Conservation (phyloP, 2,888 invertebrate species). For the Thereva nobilitata region DNA sequence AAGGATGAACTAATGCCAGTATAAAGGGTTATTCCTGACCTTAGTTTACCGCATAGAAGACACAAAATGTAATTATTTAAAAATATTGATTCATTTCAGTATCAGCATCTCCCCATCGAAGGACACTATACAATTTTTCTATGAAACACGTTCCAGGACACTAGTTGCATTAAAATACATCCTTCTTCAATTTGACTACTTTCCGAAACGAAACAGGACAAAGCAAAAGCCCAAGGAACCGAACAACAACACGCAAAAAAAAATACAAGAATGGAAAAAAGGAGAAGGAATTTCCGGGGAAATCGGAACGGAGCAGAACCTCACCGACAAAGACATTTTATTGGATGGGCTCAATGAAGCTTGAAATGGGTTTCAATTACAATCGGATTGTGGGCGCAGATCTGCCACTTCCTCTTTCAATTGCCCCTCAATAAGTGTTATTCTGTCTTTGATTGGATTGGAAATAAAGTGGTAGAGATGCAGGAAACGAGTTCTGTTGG, state of each 20-base stretch:
- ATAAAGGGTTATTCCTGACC: too few relatives aligned
- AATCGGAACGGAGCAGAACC: slow-evolving; percentile 23
- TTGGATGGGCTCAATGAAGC: slow-evolving; percentile 43
- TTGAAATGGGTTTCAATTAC: slow-evolving; percentile 44
- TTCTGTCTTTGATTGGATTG: slow-evolving; percentile 36
- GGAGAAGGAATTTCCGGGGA: slow-evolving; percentile 32
- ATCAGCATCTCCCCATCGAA: too few relatives aligned
- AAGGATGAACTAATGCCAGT: too few relatives aligned
- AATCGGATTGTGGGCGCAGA: slow-evolving; percentile 41
- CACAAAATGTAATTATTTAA: too few relatives aligned
- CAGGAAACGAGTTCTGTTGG: slow-evolving; percentile 19
- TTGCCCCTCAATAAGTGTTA: slow-evolving; percentile 41
- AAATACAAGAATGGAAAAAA: slow-evolving; percentile 18
- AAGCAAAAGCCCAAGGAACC: background rate
- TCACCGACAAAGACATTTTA: slow-evolving; percentile 41
- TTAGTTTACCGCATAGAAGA: too few relatives aligned
- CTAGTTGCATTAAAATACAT: too few relatives aligned
- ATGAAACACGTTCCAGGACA: too few relatives aligned
- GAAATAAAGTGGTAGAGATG: slow-evolving; percentile 14
- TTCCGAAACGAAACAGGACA: background rate
- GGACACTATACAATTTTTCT: too few relatives aligned
- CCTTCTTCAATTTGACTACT: too few relatives aligned
- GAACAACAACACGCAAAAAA: background rate
- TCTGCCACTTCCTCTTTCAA: slow-evolving; percentile 41
- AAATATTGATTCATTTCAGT: too few relatives aligned